Base-by-base conservation (phyloP, 2,113 vertebrate species). In the Phocoena sinus region DNA sequence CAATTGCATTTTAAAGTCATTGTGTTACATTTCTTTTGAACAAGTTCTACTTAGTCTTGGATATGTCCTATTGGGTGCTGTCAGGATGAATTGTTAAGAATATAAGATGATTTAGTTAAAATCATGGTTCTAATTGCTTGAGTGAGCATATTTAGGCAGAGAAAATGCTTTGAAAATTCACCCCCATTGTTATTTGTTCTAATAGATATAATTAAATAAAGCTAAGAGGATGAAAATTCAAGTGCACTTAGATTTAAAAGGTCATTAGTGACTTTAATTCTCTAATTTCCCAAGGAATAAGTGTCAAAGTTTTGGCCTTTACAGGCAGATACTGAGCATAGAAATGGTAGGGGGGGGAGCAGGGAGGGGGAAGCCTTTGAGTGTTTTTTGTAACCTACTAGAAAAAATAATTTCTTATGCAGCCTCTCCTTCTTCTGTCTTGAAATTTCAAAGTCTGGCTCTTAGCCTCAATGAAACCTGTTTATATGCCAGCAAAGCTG, bases 101-200 rank as follows among this genome's bases (percentile, higher is more conserved):
- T 47, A 86, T 79, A 89, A 96, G 1, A 77, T 93, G 28, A 90
- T 95, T 91, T 36, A 13, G 0, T 96, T 97, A 33, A 1, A 26
- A 92, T 77, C 88, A 65, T 33, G 58, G 47, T 50, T 93, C n/a
- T 91, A 73, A 95, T 17, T 83, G 38, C 62, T 86, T 28, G 5
- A 63, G 53, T 94, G 77, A 83, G n/a, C n/a, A 4, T 94, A 88
- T 82, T 76, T 26, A 83, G 58, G 41, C 89, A 60, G 96, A 98
- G 77, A 85, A 95, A 95, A 87, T 94, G 60, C 58, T 95, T 89
- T 96, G 41, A 79, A 97, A 97, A 44, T 71, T 71, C 74, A 87
- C 18, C 92, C 38, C 77, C 67, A 79, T 92, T 89, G 67, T 23
- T 97, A 71, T 93, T 84, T 56, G 38, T 83, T 81, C 88, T 94